Evolutionary conservation across 2,888 invertebrate species (phyloP), one percentile per base, ranked within the genome.

Genomic region (Seira musarum): DNA sequence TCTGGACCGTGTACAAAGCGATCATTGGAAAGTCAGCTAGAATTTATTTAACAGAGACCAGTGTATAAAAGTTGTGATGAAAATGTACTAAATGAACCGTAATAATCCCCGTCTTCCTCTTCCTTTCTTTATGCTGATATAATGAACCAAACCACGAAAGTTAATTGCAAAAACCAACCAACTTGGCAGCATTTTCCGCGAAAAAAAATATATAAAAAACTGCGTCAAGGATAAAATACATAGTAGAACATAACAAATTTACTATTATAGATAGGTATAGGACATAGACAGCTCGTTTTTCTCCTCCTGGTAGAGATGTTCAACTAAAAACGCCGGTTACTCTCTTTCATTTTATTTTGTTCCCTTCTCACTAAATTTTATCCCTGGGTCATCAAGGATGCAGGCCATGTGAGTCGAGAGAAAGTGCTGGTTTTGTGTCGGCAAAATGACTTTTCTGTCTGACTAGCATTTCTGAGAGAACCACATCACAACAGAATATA

Each of bases 1-100:
- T 95, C 89, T 96, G 96, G 90, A 96, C 94, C 88, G 96, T 92
- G 90, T 96, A 96, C 89, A 96, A 95, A 15, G 95, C 93, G 90
- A 96, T 96, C 90, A 96, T 96, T 15, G 96, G 96, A 88, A 96
- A 96, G 88, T 96, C 96, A 49, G 95, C 96, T 94, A 89, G 10
- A 90, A 90, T 40, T 8, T 40, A 40, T 40, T 40, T 40, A 40
- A 40, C 6, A 40, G 13, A 40, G 13, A 40, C 5, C 5, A 40
- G 40, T 40, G n/a, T n/a, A n/a, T n/a, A n/a, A n/a, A n/a, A 13
- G 40, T 40, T 40, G 40, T 40, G 13, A 40, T 40, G 40, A 40
- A 40, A 40, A 13, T 13, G 24, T 10, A 63, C 15, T 24, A 63
- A 63, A 63, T 21, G 63, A 63, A 21, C 15, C 63, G 2, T 13